phyloP scores from a whole-genome alignment of 2,797 vertebrate species.

The Uromys caudimaculatus region DNA sequence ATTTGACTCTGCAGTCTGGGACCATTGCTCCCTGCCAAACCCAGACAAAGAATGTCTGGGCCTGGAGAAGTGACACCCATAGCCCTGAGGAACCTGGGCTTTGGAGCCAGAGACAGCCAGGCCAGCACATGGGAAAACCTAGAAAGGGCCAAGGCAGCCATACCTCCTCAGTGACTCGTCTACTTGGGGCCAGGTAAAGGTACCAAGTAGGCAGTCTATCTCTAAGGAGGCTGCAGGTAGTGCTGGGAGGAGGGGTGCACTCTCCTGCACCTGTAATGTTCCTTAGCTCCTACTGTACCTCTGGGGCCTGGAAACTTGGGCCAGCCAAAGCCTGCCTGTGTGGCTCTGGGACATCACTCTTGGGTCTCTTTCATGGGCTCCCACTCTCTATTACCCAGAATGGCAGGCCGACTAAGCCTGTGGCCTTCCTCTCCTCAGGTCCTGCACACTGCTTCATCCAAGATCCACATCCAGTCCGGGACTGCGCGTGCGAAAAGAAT shows the following conservation, averaged over 20 bases:
- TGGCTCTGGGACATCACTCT: conserved; percentile 85
- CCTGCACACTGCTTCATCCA: conserved; percentile 86
- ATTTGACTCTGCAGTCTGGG: conserved; percentile 29
- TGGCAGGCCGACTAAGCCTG: conserved; percentile 78
- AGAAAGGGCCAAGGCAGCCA: neutral
- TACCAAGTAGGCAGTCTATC: neutral
- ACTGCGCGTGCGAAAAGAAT: conserved; percentile 91
- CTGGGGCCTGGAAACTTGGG: neutral
- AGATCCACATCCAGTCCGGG: conserved; percentile 91
- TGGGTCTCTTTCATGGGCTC: conserved; percentile 92
- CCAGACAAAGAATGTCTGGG: neutral
- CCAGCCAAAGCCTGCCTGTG: neutral
- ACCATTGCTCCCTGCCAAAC: neutral
- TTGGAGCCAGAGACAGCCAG: neutral
- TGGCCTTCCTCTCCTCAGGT: conserved; percentile 83
- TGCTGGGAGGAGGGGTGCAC: neutral
- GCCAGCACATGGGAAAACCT: neutral
- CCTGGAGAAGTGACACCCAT: neutral
- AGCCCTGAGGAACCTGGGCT: neutral
- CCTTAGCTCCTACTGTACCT: neutral
- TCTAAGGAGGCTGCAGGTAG: neutral
- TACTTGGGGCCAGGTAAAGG: neutral
- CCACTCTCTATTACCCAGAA: conserved; percentile 88
- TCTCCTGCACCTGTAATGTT: neutral
- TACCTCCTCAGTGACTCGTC: neutral